Base-by-base conservation (phyloP, 2,888 invertebrate genomes). In the Liodrosophila aerea region DNA sequence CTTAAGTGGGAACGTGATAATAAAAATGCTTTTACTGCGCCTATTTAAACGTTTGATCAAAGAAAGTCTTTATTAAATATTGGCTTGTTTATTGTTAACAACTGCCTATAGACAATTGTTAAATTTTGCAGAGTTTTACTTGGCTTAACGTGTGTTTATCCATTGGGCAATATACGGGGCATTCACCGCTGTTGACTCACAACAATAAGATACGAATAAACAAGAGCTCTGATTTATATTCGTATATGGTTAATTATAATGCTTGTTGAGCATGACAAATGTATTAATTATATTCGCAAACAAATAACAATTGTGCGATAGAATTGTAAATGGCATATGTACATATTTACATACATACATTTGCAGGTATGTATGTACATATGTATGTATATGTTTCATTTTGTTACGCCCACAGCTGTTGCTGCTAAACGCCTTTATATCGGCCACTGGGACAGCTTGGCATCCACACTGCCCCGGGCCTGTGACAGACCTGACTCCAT, bases 361-460 rank as follows among this genome's bases (percentile, higher is more conserved):
- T n/a, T n/a, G n/a, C n/a, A n/a, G n/a, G n/a, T n/a, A n/a, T n/a
- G n/a, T n/a, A n/a, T n/a, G n/a, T n/a, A n/a, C n/a, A n/a, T n/a
- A n/a, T n/a, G n/a, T n/a, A n/a, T 22, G 2, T 5, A 22, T 22
- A 7, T 73, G 69, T 52, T 50, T 65, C 78, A 84, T 73, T 69
- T 77, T 54, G 40, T 52, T 52, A 57, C 85, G 85, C 76, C 76
- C 57, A 84, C 76, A 52, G 77, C 37, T 22, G 53, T 41, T 51
- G 37, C 27, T 18, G 39, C 46, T 53, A 63, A 73, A 68, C 74
- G 70, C 69, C 70, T 70, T 68, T 70, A 68, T 63, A 69, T 68
- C 58, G 60, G 75, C 75, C 74, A 63, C 58, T 73, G 74, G 74
- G 63, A 45, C 70, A 53, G n/a, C 13, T 34, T 34, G 29, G 29